Conservation (phyloP, 2,113 vertebrate genomes). For the Spheniscus mendiculus region DNA sequence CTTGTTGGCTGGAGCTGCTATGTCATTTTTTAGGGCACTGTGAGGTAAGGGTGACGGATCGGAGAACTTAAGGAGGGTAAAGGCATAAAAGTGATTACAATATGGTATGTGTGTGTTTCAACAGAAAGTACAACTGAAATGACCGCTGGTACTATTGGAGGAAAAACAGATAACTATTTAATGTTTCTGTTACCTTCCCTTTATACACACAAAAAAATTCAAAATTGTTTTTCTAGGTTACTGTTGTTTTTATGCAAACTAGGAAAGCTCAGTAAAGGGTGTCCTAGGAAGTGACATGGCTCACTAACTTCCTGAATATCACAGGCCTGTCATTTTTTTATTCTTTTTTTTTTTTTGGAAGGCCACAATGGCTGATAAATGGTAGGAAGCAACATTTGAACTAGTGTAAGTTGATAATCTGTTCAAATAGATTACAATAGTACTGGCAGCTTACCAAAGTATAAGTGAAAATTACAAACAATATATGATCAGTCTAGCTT, state of each 20-base stretch:
- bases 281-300: background rate
- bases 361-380: background rate
- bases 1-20: rapidly evolving
- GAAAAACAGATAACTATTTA: background rate
- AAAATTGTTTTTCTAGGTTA: background rate
- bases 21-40: background rate
- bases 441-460: background rate
- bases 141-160: background rate
- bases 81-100: background rate
- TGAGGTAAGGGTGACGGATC: background rate
- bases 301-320: background rate
- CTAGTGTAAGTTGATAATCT: background rate
- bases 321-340: background rate
- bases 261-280: background rate
- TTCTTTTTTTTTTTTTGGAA: background rate
- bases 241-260: background rate
- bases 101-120: background rate
- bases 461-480: background rate
- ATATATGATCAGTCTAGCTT: background rate
- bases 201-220: background rate
- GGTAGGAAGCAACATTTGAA: background rate
- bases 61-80: background rate
- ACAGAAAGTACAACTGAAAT: background rate
- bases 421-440: background rate
- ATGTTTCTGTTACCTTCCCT: background rate